A percentile compares a stretch with the other conserved stretches of the same genome.
Conservation (phyloP, 2,797 vertebrate species). For the Diceros bicornis region DNA sequence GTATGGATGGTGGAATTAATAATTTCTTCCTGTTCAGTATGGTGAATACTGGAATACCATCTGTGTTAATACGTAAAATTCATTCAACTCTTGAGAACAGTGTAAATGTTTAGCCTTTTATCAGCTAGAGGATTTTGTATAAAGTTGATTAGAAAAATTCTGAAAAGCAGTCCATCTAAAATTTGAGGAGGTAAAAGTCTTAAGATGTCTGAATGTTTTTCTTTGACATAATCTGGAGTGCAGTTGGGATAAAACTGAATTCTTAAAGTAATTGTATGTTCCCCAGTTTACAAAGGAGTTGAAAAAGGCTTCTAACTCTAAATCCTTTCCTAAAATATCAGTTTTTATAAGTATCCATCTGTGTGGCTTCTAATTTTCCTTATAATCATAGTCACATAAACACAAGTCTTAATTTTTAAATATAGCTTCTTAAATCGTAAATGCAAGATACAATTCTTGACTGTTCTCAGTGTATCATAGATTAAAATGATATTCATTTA, state of each 20-base stretch:
- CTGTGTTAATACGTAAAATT: conserved; percentile 6
- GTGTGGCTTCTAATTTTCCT: conserved; percentile 69
- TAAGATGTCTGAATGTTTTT: background rate
- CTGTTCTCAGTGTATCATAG: background rate
- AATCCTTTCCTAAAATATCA: conserved; percentile 54
- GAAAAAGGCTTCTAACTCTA: conserved; percentile 31
- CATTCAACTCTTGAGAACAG: conserved; percentile 51
- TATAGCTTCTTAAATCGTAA: conserved; percentile 65
- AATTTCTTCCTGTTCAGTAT: conserved; percentile 42
- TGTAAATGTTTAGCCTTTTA: conserved; percentile 44
- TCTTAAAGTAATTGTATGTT: conserved; percentile 67
- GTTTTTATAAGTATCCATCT: conserved; percentile 68
- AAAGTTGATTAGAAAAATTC: conserved; percentile 52
- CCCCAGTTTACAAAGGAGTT: conserved; percentile 47
- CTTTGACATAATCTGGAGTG: conserved; percentile 32
- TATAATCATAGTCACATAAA: conserved; percentile 65
- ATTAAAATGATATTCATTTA: conserved; percentile 50
- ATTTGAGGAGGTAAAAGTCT: conserved; percentile 39
- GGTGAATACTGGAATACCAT: background rate
- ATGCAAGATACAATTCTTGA: conserved; percentile 40
- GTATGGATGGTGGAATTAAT: background rate
- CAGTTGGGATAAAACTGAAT: conserved; percentile 51
- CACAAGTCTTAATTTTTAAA: conserved; percentile 69
- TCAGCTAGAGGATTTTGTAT: conserved; percentile 34
- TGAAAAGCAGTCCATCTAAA: conserved; percentile 43